Percentiles rank a stretch among this genome's conserved stretches.
These are phyloP conservation scores for Nemotelus pantherinus DNA, from an alignment of 2,888 invertebrate genomes.

Conservation along the genomic window DNA sequence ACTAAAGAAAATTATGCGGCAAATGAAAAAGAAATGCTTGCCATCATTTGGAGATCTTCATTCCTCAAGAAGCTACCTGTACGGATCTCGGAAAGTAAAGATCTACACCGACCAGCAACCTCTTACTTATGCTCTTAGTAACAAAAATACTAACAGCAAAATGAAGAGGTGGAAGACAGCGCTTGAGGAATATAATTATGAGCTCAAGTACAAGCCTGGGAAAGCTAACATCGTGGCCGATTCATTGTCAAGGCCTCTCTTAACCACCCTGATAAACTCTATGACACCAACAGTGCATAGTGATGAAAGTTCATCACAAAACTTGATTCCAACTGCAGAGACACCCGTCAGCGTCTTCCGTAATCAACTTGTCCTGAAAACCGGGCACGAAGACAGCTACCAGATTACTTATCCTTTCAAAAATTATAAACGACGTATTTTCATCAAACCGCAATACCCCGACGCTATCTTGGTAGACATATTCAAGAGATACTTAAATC, in stretches of 20 bases:
- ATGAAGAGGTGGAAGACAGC: background rate
- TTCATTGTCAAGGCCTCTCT: background rate
- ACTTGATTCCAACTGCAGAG: background rate
- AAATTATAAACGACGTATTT: background rate
- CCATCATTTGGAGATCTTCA: background rate
- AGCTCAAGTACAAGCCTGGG: background rate
- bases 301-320: background rate
- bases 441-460: background rate
- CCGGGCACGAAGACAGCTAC: constrained; percentile 4
- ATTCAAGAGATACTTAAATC: constrained; percentile 30
- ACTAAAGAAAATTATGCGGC: too few species aligned
- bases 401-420: background rate
- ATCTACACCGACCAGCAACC: background rate
- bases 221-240: background rate
- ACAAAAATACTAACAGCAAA: background rate
- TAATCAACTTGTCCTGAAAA: constrained; percentile 7
- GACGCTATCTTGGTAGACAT: background rate
- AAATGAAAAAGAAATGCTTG: too few species aligned
- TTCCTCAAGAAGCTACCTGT: background rate
- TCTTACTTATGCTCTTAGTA: background rate
- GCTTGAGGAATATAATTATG: background rate
- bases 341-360: background rate
- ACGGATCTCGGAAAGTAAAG: background rate
- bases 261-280: background rate
- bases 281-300: too few species aligned